Evolutionary conservation across 2,797 vertebrate genomes (phyloP).

Genomic region (Oceanodroma leucorhoa): DNA sequence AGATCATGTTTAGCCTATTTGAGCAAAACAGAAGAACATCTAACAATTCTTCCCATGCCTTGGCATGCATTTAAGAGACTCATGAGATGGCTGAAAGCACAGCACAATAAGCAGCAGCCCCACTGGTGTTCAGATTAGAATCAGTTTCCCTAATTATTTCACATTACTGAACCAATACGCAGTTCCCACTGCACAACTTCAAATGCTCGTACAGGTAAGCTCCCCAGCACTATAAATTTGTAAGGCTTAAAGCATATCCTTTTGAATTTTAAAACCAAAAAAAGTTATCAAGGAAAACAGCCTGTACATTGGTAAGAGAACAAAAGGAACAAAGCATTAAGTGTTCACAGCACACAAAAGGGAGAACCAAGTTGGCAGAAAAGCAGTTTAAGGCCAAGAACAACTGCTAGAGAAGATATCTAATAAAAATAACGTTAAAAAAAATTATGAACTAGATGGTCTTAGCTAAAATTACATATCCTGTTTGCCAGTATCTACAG

Average conservation of each 20-base stretch:
- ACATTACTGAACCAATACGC: neutral
- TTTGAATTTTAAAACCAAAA: neutral
- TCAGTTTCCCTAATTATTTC: conserved; percentile 15
- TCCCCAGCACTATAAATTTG: neutral
- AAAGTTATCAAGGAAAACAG: neutral
- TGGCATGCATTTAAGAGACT: neutral
- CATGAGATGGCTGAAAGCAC: neutral
- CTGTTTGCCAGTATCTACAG: neutral
- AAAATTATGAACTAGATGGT: neutral
- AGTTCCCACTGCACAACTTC: neutral
- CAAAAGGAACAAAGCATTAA: neutral
- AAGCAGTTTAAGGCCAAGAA: neutral
- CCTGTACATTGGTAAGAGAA: neutral
- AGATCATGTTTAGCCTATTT: conserved; percentile 66
- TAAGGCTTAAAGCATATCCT: neutral
- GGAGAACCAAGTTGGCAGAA: neutral
- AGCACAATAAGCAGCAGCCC: conserved; percentile 14
- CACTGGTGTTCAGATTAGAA: neutral
- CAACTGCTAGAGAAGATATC: neutral
- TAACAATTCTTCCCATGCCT: conserved; percentile 34
- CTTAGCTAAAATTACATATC: neutral
- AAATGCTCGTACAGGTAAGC: neutral
- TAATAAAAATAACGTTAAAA: neutral
- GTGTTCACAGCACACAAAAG: neutral
- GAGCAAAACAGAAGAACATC: conserved; percentile 74